Conservation (phyloP, 2,797 vertebrate species). For the Sarcophilus harrisii region DNA sequence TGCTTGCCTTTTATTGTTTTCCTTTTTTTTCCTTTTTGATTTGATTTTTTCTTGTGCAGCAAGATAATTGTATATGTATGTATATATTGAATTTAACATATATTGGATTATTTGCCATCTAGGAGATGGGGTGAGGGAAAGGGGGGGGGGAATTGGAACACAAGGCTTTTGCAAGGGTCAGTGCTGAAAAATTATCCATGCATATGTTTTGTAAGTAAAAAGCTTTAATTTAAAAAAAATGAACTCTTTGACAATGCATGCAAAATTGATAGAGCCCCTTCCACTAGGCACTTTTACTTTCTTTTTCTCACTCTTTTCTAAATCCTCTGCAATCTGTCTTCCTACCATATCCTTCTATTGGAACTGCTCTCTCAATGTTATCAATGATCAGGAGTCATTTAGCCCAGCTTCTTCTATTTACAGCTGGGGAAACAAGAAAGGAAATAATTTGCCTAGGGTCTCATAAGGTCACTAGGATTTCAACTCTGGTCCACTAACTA, state of each 20-base stretch:
- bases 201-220: too few species aligned
- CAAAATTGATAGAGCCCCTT: neutral
- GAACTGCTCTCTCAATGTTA: neutral
- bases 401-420: neutral
- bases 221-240: neutral
- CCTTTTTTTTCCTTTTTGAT: too few species aligned
- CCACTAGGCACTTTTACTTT: neutral
- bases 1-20: too few species aligned
- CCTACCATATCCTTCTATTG: neutral
- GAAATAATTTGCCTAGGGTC: neutral
- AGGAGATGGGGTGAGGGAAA: too few species aligned
- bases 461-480: neutral
- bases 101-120: too few species aligned
- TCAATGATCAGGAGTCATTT: neutral
- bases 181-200: too few species aligned
- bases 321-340: neutral
- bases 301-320: neutral
- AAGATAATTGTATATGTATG: too few species aligned
- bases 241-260: neutral
- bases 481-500: neutral
- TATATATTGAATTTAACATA: too few species aligned
- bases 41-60: too few species aligned
- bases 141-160: too few species aligned
- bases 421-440: neutral
- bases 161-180: too few species aligned